phyloP scores from a whole-genome alignment of 2,888 invertebrate genomes.

The Caenorhabditis plicata region DNA sequence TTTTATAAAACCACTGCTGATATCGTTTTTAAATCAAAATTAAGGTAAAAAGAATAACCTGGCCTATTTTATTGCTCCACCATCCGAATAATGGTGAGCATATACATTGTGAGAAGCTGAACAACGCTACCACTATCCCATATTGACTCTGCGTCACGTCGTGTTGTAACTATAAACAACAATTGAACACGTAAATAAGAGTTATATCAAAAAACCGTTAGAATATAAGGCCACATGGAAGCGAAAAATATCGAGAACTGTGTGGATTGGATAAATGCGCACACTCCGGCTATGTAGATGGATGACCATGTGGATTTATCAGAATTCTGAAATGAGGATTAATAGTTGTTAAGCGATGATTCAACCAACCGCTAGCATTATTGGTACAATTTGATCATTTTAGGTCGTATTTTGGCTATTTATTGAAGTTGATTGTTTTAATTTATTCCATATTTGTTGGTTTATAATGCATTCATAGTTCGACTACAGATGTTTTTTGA shows the following conservation, averaged over 20 bases:
- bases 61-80: constrained; percentile 40
- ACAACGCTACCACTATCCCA: constrained; percentile 35
- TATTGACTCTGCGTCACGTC: constrained; percentile 33
- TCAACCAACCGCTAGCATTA: too few relatives aligned
- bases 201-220: constrained; percentile 8
- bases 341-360: too few relatives aligned
- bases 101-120: constrained; percentile 39
- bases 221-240: constrained; percentile 44
- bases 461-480: too few relatives aligned
- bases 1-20: too few relatives aligned
- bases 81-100: constrained; percentile 37
- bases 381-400: too few relatives aligned
- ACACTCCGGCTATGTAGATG: constrained; percentile 39
- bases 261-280: constrained; percentile 38
- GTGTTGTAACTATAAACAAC: constrained; percentile 25
- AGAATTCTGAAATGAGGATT: too few relatives aligned
- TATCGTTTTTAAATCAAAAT: not conserved
- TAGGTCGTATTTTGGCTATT: too few relatives aligned
- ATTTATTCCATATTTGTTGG: too few relatives aligned
- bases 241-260: constrained; percentile 45
- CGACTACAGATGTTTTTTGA: too few relatives aligned
- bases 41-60: too few relatives aligned
- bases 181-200: not conserved
- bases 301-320: constrained; percentile 39
- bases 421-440: too few relatives aligned